These are phyloP conservation scores for Oryctolagus cuniculus DNA, from an alignment of 2,113 vertebrate species.

Conservation along the genomic window DNA sequence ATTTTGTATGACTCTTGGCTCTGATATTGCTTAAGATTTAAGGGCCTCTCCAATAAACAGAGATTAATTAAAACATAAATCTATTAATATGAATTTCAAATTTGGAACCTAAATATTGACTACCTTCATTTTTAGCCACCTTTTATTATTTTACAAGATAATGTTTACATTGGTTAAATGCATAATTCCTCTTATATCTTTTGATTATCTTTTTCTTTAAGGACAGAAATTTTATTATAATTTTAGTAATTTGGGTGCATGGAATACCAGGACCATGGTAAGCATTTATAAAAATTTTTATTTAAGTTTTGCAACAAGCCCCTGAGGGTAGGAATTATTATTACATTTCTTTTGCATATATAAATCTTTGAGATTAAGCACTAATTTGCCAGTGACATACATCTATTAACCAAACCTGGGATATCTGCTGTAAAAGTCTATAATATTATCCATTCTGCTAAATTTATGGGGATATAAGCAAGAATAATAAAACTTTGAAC, in stretches of 20 bases:
- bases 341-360: constrained; percentile 20
- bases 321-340: background rate
- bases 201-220: constrained; percentile 8
- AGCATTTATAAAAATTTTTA: constrained; percentile 50
- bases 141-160: background rate
- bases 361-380: constrained; percentile 16
- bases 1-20: constrained; percentile 33
- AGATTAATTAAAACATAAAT: constrained; percentile 16
- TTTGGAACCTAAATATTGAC: background rate
- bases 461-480: background rate
- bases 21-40: background rate
- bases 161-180: constrained; percentile 41
- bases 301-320: constrained; percentile 17
- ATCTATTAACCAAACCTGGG: background rate
- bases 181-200: background rate
- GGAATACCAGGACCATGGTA: background rate
- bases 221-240: background rate
- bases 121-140: background rate
- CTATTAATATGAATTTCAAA: background rate
- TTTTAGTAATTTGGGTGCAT: background rate
- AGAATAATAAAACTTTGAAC: background rate
- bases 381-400: background rate
- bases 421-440: background rate
- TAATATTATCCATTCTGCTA: constrained; percentile 11
- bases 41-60: background rate